A percentile compares a stretch with the other conserved stretches of the same genome.
Conservation (phyloP, 2,113 vertebrate genomes). For the Phaetusa simplex region DNA sequence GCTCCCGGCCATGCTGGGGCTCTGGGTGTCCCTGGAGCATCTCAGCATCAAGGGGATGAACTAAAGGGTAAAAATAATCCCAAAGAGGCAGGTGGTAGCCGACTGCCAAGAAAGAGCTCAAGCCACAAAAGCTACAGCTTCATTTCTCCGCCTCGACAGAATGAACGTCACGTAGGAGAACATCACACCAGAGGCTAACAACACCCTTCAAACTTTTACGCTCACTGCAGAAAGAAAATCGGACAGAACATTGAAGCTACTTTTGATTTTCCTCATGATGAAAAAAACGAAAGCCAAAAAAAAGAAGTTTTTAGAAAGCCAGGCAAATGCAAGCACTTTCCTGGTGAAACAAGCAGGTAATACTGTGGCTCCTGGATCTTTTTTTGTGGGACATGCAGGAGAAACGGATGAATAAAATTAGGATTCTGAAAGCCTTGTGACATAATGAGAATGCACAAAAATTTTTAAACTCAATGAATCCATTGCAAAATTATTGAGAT, state of each 20-base stretch:
- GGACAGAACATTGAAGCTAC: neutral
- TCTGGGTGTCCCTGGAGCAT: neutral
- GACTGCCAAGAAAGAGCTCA: neutral
- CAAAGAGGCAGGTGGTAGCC: slow-evolving; percentile 3
- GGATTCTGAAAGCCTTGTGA: neutral
- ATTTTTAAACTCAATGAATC: neutral
- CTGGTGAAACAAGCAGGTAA: neutral
- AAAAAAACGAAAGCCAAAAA: neutral
- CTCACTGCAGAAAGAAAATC: neutral
- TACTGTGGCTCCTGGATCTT: neutral
- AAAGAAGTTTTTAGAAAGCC: neutral
- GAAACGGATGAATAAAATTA: neutral
- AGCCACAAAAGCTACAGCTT: neutral
- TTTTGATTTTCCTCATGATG: neutral
- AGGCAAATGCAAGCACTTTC: slow-evolving; percentile 6
- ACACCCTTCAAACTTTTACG: neutral
- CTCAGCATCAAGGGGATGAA: neutral
- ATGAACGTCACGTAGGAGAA: neutral
- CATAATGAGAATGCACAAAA: neutral
- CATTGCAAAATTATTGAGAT: neutral
- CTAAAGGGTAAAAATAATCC: slow-evolving; percentile 21
- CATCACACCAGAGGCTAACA: neutral
- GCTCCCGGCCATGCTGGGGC: neutral
- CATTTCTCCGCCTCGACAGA: neutral
- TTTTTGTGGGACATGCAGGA: neutral